Conservation (phyloP, 2,888 invertebrate genomes). For the Dioctria rufipes region DNA sequence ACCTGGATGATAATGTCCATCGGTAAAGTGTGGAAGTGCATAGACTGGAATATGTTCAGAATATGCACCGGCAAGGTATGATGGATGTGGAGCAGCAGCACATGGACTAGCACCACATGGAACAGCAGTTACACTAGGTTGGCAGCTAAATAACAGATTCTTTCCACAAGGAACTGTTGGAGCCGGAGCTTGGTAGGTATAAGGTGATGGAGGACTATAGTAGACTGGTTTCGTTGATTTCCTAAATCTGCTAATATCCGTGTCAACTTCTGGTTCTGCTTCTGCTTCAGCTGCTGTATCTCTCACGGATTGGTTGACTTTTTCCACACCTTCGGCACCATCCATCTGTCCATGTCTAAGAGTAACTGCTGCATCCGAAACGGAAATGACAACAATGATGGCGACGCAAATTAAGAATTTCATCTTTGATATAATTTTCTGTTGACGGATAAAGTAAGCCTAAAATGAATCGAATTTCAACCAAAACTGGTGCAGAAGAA, state of each 20-base stretch:
- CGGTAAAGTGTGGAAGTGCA: background rate
- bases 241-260: background rate
- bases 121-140: conserved; percentile 50
- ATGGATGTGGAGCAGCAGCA: conserved; percentile 23
- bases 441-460: no score
- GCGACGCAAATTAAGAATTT: conserved; percentile 4
- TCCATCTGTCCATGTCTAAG: background rate
- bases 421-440: background rate
- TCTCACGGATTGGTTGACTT: no score
- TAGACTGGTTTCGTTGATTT: conserved; percentile 7
- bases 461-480: no score
- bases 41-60: conserved; percentile 14
- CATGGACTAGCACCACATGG: conserved; percentile 20
- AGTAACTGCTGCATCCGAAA: background rate
- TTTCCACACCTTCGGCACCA: background rate
- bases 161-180: conserved; percentile 39
- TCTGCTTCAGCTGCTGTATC: background rate
- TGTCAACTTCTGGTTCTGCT: background rate
- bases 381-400: background rate
- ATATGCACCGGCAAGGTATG: background rate
- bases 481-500: no score
- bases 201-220: background rate
- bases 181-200: conserved; percentile 18
- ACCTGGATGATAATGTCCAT: no score
- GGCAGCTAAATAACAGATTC: conserved; percentile 46